Percentiles rank a stretch among this genome's conserved stretches.
Evolutionary conservation across 2,888 invertebrate species (phyloP).

Genomic region (Dorcus hopei): DNA sequence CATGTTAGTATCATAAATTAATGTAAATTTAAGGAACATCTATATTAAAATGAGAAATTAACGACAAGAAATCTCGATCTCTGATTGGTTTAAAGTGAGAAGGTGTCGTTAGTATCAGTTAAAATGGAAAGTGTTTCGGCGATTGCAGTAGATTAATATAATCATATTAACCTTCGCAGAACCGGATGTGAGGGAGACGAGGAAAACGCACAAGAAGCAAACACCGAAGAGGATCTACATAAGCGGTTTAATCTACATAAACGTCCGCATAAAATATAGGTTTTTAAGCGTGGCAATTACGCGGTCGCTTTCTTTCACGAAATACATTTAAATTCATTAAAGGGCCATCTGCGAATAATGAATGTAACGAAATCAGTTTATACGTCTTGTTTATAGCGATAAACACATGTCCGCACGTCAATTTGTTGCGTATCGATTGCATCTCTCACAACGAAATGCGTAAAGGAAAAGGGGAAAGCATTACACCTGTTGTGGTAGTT

Average conservation of each 20-base stretch:
- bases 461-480: slow-evolving; percentile 20
- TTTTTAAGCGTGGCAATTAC: slow-evolving; percentile 40
- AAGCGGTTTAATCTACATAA: not conserved
- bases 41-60: no score
- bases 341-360: slow-evolving; percentile 36
- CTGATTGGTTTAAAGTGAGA: no score
- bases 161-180: no score
- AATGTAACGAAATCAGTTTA: slow-evolving; percentile 39
- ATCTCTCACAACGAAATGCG: slow-evolving; percentile 27
- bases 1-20: no score
- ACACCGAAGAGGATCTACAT: not conserved
- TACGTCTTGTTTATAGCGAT: slow-evolving; percentile 36
- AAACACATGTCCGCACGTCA: slow-evolving; percentile 37
- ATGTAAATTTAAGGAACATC: no score
- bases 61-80: no score
- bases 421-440: slow-evolving; percentile 37
- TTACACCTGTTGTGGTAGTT: slow-evolving; percentile 29
- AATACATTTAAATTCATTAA: slow-evolving; percentile 41
- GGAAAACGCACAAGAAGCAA: not conserved
- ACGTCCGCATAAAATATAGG: slow-evolving; percentile 36
- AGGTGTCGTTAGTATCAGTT: no score
- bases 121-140: no score
- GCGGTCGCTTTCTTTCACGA: slow-evolving; percentile 34
- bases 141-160: no score
- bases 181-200: not conserved